A percentile compares a stretch with the other conserved stretches of the same genome.
Conservation (phyloP, 2,113 vertebrate species). For the Solea senegalensis region DNA sequence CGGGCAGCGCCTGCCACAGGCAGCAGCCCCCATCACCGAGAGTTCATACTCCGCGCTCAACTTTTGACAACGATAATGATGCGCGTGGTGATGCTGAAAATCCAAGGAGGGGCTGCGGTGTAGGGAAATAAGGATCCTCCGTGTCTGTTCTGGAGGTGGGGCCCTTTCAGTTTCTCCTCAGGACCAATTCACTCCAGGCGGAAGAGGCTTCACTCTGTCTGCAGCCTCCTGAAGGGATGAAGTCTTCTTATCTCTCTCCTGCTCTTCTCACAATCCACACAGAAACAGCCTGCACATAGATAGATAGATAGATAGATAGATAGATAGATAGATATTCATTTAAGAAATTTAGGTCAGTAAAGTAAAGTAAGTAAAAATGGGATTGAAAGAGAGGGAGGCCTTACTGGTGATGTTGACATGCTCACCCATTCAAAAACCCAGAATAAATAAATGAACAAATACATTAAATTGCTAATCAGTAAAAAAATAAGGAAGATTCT, state of each 20-base stretch:
- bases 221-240: too few relatives aligned
- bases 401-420: too few relatives aligned
- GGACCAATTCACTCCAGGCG: conserved; percentile 10
- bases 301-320: too few relatives aligned
- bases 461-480: too few relatives aligned
- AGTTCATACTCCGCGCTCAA: conserved; percentile 59
- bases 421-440: too few relatives aligned
- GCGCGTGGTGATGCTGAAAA: conserved; percentile 63
- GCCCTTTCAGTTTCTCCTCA: conserved; percentile 30
- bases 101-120: conserved; percentile 41
- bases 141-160: conserved; percentile 16
- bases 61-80: conserved; percentile 76
- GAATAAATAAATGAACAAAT: too few relatives aligned
- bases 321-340: too few relatives aligned
- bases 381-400: too few relatives aligned
- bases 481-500: too few relatives aligned
- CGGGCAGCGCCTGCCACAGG: conserved; percentile 46
- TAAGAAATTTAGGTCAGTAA: too few relatives aligned
- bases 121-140: conserved; percentile 47
- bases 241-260: conserved; percentile 32
- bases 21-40: conserved; percentile 25
- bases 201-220: too few relatives aligned
- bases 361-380: too few relatives aligned
- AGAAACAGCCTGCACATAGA: background rate
- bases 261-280: conserved; percentile 13